phyloP scores from a whole-genome alignment of 2,113 vertebrate species.

The Pollimyrus isidori region DNA sequence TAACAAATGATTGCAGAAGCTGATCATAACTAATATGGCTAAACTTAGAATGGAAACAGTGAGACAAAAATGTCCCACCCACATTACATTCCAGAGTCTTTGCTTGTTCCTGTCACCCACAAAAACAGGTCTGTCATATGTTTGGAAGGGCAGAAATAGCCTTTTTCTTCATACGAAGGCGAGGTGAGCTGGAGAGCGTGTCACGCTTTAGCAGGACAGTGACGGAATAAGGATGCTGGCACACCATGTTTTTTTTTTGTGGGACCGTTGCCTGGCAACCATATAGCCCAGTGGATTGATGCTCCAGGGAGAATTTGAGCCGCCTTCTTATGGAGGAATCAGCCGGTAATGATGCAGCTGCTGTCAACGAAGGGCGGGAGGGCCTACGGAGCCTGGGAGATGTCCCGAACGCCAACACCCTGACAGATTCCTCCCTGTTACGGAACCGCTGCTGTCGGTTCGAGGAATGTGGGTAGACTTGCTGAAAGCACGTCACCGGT shows the following conservation, averaged over 20 bases:
- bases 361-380: not conserved
- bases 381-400: not conserved
- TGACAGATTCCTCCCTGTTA: not conserved
- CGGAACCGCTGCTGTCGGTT: not conserved
- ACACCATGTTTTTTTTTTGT: not conserved
- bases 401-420: too few relatives aligned
- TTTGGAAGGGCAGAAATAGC: not conserved
- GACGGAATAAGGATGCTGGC: not conserved
- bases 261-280: conserved; percentile 8
- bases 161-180: not conserved
- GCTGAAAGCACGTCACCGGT: not conserved
- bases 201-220: not conserved
- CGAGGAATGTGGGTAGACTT: not conserved
- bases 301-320: not conserved
- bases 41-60: not conserved
- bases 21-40: not conserved
- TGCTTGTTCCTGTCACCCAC: not conserved
- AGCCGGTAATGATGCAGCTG: not conserved
- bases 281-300: not conserved
- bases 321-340: not conserved
- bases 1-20: not conserved
- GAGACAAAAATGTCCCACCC: not conserved
- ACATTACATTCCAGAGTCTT: not conserved
- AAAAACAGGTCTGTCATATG: not conserved
- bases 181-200: not conserved